Evolutionary conservation across 2,888 invertebrate species (phyloP), one percentile per base, ranked within the genome.

Genomic region (Clostera curtula): DNA sequence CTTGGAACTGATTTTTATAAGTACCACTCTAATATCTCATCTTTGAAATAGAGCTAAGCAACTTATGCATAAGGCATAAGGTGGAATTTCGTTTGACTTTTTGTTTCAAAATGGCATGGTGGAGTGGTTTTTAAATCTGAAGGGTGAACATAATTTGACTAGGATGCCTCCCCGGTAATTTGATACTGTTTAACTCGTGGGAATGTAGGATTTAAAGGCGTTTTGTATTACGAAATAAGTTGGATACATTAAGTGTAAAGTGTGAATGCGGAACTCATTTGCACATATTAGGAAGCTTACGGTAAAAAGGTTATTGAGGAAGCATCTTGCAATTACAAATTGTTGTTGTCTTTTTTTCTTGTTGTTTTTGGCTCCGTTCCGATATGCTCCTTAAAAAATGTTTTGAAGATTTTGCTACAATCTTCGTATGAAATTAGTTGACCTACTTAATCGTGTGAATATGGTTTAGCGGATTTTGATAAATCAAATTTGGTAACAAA

Each of bases 131-230:
- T 38, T 43, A 43, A 52, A 40, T 57, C 50, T 54, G 51, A 61
- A 56, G 72, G 69, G 71, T 54, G 66, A 57, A 56, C 50, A 49
- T 44, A 49, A 50, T 49, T 47, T 38, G 41, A 60, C 49, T 60
- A 49, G 55, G 55, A 57, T 61, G 64, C 59, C 41, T 41, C 61
- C 62, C 52, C 48, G 53, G 72, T 70, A 76, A 77, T 76, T 67
- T 62, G 70, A 75, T 74, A 75, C 62, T 61, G 69, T 67, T 72
- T 64, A 68, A 65, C 62, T 67, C 71, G 62, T 74, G 74, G 67
- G 75, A 79, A 74, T 56, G 53, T 29, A 48, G 56, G 56, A 61
- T 63, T 63, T 62, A 62, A 59, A 50, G 40, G 40, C 37, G 47
- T 49, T 54, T 48, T 43, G 45, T 40, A 47, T 52, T 53, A 58